A percentile compares a stretch with the other conserved stretches of the same genome.
These are phyloP conservation scores for Drosophila paramelanica DNA, from an alignment of 2,888 invertebrate species.

Conservation along the genomic window DNA sequence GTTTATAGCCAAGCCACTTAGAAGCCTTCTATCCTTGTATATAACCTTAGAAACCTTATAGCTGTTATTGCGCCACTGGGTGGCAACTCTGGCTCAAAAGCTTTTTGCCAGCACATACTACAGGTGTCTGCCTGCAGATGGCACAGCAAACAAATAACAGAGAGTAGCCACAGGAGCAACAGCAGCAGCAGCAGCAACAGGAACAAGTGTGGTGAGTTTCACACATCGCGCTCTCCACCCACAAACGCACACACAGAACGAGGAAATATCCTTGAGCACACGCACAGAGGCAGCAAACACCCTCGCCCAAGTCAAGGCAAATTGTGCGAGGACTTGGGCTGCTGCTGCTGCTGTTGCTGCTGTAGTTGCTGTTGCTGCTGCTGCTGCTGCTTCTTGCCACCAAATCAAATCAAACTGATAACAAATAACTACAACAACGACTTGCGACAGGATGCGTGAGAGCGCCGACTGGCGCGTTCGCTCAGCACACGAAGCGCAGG, in stretches of 20 bases:
- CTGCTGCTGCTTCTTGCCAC: slow-evolving; percentile 34
- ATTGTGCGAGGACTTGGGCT: slow-evolving; percentile 71
- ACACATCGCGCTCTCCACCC: slow-evolving; percentile 14
- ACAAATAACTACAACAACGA: slow-evolving; percentile 48
- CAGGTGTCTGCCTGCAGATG: slow-evolving; percentile 50
- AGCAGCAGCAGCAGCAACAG: slow-evolving; percentile 35
- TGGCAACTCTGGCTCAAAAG: slow-evolving; percentile 47
- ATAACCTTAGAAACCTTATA: too few relatives aligned
- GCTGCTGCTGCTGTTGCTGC: slow-evolving; percentile 19
- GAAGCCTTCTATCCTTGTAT: too few relatives aligned
- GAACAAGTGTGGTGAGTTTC: slow-evolving; percentile 44
- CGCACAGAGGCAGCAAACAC: slow-evolving; percentile 7
- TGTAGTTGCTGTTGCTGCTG: slow-evolving; percentile 20
- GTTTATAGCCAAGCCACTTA: too few relatives aligned
- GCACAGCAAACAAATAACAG: slow-evolving; percentile 45
- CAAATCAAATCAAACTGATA: slow-evolving; percentile 78
- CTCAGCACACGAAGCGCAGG: slow-evolving; percentile 26
- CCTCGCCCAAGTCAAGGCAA: slow-evolving; percentile 65
- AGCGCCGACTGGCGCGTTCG: slow-evolving; percentile 18
- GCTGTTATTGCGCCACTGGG: neutral
- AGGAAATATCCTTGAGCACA: slow-evolving; percentile 59
- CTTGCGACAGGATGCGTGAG: slow-evolving; percentile 39
- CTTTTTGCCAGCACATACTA: slow-evolving; percentile 41
- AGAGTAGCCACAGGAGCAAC: slow-evolving; percentile 35
- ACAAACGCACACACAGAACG: slow-evolving; percentile 8